Evolutionary conservation across 2,113 vertebrate genomes (phyloP), one percentile per base, ranked within the genome.

Genomic region (Eptesicus fuscus): DNA sequence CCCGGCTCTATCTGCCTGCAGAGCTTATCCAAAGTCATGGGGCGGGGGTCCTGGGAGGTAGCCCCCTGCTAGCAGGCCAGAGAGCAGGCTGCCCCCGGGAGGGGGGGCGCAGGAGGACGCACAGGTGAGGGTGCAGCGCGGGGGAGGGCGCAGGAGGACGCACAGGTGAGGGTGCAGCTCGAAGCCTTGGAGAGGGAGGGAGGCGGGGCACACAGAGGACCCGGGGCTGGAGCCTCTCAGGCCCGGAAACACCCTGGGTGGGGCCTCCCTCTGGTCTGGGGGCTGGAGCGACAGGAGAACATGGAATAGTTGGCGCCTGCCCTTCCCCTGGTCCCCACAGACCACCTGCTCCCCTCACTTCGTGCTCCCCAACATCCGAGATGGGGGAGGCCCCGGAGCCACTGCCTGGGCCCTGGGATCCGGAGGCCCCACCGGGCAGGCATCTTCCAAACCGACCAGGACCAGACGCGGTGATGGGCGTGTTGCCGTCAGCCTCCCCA

Each of bases 201-300:
- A 37, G 0, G 9, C 3, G 2, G 25, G 51, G n/a, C 25, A 2
- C 12, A 35, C 28, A 35, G 67, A 35, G 35, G 69, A 44, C 30
- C 67, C 10, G 7, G 35, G 42, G 37, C 44, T 16, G 35, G 0
- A 5, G 44, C 70, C 70, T 42, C 5, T 0, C 0, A 0, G 18
- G 17, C 30, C 28, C 1, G 80, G 35, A n/a, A n/a, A 76, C 51
- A 32, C 17, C 9, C 9, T 14, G 18, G 28, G 8, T 1, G 14
- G 23, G 22, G 7, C 65, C 47, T 23, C 35, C 63, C 53, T 18
- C 32, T 28, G 32, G 10, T 28, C 30, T 35, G 0, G 5, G 59
- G 30, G 35, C 59, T n/a, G n/a, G 44, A 42, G 71, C 2, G 5
- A 65, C 35, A 73, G 7, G 70, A 13, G n/a, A 47, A 49, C 40